These are phyloP conservation scores for Aplysina aerophoba DNA, from an alignment of 37 sponge, comb jelly and placozoan species.

Conservation along the genomic window DNA sequence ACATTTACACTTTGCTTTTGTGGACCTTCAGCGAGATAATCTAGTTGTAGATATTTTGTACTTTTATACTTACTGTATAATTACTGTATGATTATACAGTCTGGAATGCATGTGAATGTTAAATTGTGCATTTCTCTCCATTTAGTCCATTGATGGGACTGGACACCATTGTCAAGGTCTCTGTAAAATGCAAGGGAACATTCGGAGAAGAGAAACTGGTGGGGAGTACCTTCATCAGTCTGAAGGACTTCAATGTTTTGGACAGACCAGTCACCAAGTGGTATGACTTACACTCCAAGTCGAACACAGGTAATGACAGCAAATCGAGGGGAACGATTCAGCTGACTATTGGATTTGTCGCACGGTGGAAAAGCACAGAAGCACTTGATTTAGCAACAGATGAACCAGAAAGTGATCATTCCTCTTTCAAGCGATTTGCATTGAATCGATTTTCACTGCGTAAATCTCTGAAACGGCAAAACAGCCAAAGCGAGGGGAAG, in stretches of 20 bases:
- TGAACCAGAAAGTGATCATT: neutral
- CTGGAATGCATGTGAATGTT: no score
- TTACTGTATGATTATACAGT: no score
- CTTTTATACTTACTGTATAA: no score
- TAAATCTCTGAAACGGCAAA: neutral
- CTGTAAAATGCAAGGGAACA: constrained; percentile 14
- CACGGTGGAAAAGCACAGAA: neutral
- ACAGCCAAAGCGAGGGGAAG: neutral
- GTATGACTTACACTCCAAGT: neutral
- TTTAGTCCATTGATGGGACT: neutral
- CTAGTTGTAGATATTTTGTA: no score
- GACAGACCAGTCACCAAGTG: neutral
- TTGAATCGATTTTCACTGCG: neutral
- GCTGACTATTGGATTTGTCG: constrained; percentile 1
- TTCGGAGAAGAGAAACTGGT: neutral
- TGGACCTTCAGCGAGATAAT: no score
- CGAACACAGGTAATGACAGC: neutral
- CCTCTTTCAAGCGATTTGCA: neutral
- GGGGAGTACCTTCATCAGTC: neutral
- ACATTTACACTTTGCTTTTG: no score
- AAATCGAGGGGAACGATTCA: neutral
- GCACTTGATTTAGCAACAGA: neutral
- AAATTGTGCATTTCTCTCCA: no score
- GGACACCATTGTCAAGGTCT: constrained; percentile 10
- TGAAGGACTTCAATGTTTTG: neutral